Conservation (phyloP, 2,797 vertebrate genomes). For the Enteromius afrohamiltoni region DNA sequence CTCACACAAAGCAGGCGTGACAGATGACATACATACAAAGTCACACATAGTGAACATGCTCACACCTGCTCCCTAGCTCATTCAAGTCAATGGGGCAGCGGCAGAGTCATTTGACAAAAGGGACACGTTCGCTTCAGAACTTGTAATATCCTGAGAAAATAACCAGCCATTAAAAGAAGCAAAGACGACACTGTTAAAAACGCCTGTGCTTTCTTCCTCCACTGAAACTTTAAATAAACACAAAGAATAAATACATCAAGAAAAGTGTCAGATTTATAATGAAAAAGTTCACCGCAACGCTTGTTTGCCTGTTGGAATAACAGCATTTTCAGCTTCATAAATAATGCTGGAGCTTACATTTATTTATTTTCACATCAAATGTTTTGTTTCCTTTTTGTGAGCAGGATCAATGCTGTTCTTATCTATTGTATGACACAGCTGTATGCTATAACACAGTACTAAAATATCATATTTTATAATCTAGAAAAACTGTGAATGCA, state of each 20-base stretch:
- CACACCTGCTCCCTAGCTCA: constrained; percentile 50
- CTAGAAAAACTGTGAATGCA: neutral
- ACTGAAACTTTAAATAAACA: neutral
- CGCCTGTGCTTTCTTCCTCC: neutral
- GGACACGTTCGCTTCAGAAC: constrained; percentile 25
- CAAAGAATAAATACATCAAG: neutral
- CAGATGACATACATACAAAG: constrained; percentile 41
- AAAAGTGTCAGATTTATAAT: constrained; percentile 26
- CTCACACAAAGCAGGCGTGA: constrained; percentile 46
- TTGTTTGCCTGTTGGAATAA: constrained; percentile 4
- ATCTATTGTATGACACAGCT: neutral
- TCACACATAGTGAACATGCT: constrained; percentile 19
- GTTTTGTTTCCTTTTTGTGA: constrained; percentile 24
- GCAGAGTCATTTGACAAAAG: constrained; percentile 36
- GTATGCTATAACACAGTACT: neutral
- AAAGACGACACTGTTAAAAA: neutral
- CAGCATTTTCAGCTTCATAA: constrained; percentile 10
- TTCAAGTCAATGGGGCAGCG: constrained; percentile 51
- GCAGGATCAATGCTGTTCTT: neutral
- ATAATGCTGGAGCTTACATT: constrained; percentile 21
- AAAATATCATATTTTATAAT: constrained; percentile 12
- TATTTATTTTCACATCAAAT: constrained; percentile 4
- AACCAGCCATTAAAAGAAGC: constrained; percentile 35
- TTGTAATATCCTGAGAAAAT: constrained; percentile 15
- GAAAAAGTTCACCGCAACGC: neutral